Percentiles rank a stretch among this genome's conserved stretches.
Evolutionary conservation across 2,797 vertebrate species (phyloP).

Genomic region (Paguma larvata): DNA sequence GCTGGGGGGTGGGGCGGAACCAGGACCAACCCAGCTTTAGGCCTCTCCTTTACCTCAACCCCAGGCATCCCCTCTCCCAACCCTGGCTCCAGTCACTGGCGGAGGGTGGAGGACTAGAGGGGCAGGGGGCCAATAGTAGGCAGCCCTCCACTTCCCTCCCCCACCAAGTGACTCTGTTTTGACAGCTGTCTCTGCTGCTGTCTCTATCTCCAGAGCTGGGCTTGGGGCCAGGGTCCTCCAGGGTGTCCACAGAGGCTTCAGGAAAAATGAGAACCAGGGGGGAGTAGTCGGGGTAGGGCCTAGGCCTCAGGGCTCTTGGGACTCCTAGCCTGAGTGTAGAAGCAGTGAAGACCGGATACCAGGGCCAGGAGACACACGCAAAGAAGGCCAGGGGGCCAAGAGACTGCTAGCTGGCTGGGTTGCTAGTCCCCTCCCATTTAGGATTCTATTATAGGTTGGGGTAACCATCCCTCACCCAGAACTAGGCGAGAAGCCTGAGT

Average conservation of each 20-base stretch:
- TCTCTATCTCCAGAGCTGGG: conserved; percentile 80
- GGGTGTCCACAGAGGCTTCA: conserved; percentile 70
- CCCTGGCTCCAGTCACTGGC: neutral
- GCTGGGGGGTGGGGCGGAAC: neutral
- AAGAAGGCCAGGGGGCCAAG: neutral
- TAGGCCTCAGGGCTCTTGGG: neutral
- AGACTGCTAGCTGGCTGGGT: neutral
- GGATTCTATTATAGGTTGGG: neutral
- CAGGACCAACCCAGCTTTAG: neutral
- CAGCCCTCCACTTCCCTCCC: conserved; percentile 16
- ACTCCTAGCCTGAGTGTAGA: neutral
- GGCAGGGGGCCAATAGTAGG: neutral
- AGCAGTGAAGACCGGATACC: neutral
- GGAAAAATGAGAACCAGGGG: conserved; percentile 66
- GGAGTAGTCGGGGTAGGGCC: neutral
- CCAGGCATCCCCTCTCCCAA: conserved; percentile 14
- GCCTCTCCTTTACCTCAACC: neutral
- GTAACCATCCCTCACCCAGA: neutral
- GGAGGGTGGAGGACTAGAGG: neutral
- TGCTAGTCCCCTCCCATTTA: neutral
- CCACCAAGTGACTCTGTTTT: conserved; percentile 76
- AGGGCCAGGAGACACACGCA: neutral
- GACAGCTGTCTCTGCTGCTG: conserved; percentile 82
- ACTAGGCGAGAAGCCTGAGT: neutral
- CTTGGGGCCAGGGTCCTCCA: conserved; percentile 78